These are phyloP conservation scores for Caenorhabditis uteleia DNA, from an alignment of 2,888 invertebrate genomes.

Conservation along the genomic window DNA sequence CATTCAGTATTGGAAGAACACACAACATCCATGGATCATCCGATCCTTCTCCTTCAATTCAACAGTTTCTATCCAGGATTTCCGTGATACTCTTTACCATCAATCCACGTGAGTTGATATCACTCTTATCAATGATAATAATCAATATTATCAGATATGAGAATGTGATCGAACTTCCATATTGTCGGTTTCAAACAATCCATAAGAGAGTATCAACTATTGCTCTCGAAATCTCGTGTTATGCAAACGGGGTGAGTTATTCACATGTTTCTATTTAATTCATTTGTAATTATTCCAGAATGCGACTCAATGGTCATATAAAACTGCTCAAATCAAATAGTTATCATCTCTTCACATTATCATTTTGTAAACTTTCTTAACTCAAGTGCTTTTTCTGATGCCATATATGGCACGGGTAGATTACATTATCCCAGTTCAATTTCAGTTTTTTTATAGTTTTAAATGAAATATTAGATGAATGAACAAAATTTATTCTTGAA, in stretches of 20 bases:
- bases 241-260: conserved; percentile 38
- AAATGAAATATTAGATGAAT: neutral
- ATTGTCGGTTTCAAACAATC: conserved; percentile 36
- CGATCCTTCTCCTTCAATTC: conserved; percentile 44
- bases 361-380: neutral
- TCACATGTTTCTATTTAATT: no score
- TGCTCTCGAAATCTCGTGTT: conserved; percentile 38
- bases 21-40: conserved; percentile 41
- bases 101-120: conserved; percentile 10
- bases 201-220: conserved; percentile 25
- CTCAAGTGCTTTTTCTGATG: neutral
- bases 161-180: conserved; percentile 18
- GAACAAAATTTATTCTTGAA: neutral
- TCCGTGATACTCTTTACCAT: conserved; percentile 19
- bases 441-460: no score
- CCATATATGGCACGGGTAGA: no score
- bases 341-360: neutral
- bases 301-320: conserved; percentile 35
- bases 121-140: neutral
- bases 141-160: conserved; percentile 4
- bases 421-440: no score
- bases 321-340: conserved; percentile 5
- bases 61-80: conserved; percentile 42
- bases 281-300: conserved; percentile 18
- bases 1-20: conserved; percentile 16